phyloP scores from a whole-genome alignment of 1,140 invertebrate species.

The Microplitis mediator region DNA sequence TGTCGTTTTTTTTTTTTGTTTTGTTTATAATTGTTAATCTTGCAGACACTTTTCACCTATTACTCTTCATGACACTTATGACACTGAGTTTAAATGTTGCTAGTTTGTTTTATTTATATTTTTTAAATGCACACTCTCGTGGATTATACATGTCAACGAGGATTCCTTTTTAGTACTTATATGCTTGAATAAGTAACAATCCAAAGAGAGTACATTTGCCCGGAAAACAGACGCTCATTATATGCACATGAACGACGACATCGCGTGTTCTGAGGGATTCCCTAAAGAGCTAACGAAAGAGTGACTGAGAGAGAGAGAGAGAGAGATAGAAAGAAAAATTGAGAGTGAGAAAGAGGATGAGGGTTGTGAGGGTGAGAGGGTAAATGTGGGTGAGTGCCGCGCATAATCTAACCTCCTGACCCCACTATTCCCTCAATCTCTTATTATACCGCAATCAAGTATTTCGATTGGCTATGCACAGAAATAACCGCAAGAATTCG shows the following conservation, averaged over 20 bases:
- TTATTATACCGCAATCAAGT: conserved; percentile 7
- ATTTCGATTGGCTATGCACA: conserved; percentile 24
- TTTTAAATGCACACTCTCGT: background rate
- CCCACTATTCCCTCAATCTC: background rate
- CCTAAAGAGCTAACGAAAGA: background rate
- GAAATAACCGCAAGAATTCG: conserved; percentile 20
- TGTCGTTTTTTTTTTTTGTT: background rate
- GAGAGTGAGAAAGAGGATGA: no score
- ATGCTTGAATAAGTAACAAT: conserved; percentile 15
- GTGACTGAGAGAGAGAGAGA: no score
- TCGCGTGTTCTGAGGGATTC: conserved; percentile 21
- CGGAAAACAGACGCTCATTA: conserved; percentile 14
- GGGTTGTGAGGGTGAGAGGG: background rate
- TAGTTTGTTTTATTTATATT: conserved; percentile 33
- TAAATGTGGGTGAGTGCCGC: background rate
- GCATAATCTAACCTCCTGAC: conserved; percentile 6
- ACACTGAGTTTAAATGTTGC: conserved; percentile 44
- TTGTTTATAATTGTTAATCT: background rate
- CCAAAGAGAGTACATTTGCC: conserved; percentile 16
- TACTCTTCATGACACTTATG: conserved; percentile 13
- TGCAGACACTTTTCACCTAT: background rate
- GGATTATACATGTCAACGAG: conserved; percentile 14
- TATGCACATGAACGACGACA: conserved; percentile 14
- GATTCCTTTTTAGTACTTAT: background rate
- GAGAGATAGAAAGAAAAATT: no score